A percentile compares a stretch with the other conserved stretches of the same genome.
Conservation (phyloP, 2,888 invertebrate species). For the Amphipyra berbera region DNA sequence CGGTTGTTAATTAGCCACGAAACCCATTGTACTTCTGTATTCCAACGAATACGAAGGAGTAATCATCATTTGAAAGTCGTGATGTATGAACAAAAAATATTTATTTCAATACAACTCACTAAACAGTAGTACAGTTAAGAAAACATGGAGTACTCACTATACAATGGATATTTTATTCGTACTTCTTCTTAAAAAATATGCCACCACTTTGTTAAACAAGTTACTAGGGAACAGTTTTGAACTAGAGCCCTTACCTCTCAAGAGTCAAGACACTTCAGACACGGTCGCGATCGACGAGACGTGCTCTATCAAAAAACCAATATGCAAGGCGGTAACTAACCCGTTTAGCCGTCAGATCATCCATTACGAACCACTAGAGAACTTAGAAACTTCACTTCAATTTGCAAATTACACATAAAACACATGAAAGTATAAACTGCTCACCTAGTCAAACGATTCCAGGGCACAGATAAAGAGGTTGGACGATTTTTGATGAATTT, state of each 20-base stretch:
- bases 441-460: conserved; percentile 13
- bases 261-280: conserved; percentile 28
- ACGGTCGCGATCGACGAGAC: conserved; percentile 30
- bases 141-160: background rate
- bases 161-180: background rate
- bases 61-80: conserved; percentile 21
- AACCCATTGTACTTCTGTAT: too few species aligned
- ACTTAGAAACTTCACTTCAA: background rate
- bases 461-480: background rate
- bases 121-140: background rate
- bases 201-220: background rate
- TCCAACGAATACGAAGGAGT: too few species aligned
- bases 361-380: conserved; percentile 30
- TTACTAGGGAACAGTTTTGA: conserved; percentile 10
- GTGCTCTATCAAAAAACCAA: conserved; percentile 49
- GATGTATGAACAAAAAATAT: background rate
- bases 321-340: conserved; percentile 39
- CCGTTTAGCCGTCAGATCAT: conserved; percentile 12
- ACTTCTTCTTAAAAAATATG: background rate
- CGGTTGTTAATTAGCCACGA: too few species aligned
- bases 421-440: background rate
- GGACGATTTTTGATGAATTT: conserved; percentile 2
- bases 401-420: conserved; percentile 5
- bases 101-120: conserved; percentile 5
- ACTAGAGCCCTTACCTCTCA: conserved; percentile 13